phyloP scores from a whole-genome alignment of 37 sponge, comb jelly and placozoan genomes.

The Chondrosia reniformis region DNA sequence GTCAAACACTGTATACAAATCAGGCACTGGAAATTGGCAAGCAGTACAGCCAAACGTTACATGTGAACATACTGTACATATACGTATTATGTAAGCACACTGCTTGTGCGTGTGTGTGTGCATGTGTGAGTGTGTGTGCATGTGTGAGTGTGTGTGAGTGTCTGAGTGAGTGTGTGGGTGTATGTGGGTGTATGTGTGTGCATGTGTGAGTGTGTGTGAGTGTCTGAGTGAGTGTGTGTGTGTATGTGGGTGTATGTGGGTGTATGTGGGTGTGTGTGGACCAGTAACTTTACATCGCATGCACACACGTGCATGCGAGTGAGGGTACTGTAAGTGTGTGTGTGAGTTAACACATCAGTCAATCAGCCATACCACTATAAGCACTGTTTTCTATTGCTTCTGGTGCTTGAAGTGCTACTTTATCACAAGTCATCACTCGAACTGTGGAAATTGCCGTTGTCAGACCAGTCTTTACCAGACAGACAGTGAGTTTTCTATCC shows the following conservation, averaged over 20 bases:
- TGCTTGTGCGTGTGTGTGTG: background rate
- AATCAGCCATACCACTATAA: background rate
- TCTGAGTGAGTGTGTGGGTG: background rate
- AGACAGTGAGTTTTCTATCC: background rate
- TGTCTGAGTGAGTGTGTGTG: background rate
- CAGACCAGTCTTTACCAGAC: background rate
- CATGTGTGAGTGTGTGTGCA: background rate
- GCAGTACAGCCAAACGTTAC: too few species aligned
- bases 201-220: background rate
- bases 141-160: background rate
- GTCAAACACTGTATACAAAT: too few species aligned
- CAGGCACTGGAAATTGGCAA: too few species aligned
- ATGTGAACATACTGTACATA: too few species aligned
- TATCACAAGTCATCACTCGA: constrained; percentile 6
- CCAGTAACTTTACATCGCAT: background rate
- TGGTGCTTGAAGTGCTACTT: background rate
- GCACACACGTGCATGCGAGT: background rate
- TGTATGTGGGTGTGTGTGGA: background rate
- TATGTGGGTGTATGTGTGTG: background rate
- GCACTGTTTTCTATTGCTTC: background rate
- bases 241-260: background rate
- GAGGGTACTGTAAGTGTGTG: background rate
- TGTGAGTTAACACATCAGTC: background rate
- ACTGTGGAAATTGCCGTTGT: background rate
- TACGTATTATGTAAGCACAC: too few species aligned